Evolutionary conservation across 2,797 vertebrate species (phyloP).

Genomic region (Lophius americanus): DNA sequence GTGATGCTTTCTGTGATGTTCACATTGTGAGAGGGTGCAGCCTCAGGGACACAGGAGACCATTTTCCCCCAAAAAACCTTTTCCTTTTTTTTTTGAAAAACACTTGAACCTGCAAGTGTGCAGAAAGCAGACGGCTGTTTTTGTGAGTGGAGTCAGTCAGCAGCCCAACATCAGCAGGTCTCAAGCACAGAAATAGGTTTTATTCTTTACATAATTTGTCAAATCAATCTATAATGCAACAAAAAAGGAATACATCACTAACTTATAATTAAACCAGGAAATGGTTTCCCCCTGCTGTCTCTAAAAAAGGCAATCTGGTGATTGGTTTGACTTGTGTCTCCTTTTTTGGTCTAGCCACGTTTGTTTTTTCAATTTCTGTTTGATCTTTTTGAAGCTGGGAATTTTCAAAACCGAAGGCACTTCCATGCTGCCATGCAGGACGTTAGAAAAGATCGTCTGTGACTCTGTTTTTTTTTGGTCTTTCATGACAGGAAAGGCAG

Average conservation of each 20-base stretch:
- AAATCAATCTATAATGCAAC: slow-evolving; percentile 57
- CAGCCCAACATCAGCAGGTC: slow-evolving; percentile 44
- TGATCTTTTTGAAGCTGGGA: slow-evolving; percentile 89
- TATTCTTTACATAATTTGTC: slow-evolving; percentile 46
- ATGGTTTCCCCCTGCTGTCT: slow-evolving; percentile 68
- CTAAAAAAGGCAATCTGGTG: slow-evolving; percentile 98
- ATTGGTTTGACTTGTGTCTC: slow-evolving; percentile 85
- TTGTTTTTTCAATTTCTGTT: slow-evolving; percentile 78
- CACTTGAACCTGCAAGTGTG: slow-evolving; percentile 79
- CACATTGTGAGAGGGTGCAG: slow-evolving; percentile 7
- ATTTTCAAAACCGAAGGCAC: slow-evolving; percentile 95
- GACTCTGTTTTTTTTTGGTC: slow-evolving; percentile 79
- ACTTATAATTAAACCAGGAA: slow-evolving; percentile 42
- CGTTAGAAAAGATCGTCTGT: slow-evolving; percentile 84
- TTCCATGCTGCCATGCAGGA: slow-evolving; percentile 95
- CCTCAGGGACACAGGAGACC: slow-evolving; percentile 11
- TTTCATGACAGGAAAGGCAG: slow-evolving; percentile 80
- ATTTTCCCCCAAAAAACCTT: slow-evolving; percentile 7
- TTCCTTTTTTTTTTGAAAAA: slow-evolving; percentile 15
- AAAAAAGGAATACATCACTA: slow-evolving; percentile 60
- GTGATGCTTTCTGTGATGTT: slow-evolving; percentile 23
- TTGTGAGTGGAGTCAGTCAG: slow-evolving; percentile 52
- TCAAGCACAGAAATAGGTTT: slow-evolving; percentile 49
- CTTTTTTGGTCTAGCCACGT: slow-evolving; percentile 93
- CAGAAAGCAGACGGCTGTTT: slow-evolving; percentile 56